These are phyloP conservation scores for Nanger granti DNA, from an alignment of 2,113 vertebrate genomes.

Conservation along the genomic window DNA sequence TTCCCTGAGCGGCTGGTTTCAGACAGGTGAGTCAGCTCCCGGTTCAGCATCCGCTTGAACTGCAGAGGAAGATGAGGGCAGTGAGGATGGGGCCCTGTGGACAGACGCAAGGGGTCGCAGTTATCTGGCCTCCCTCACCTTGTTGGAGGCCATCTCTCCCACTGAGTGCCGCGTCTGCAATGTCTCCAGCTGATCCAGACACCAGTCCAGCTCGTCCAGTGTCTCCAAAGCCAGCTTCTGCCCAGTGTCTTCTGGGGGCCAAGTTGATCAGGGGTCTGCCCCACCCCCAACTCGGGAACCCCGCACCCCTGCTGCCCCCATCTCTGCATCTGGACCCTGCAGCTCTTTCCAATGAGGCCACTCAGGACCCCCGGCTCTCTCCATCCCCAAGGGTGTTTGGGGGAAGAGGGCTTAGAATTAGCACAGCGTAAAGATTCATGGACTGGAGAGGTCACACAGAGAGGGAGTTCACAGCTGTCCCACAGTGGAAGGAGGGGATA, in stretches of 20 bases:
- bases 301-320: not conserved
- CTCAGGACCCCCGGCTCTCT: not conserved
- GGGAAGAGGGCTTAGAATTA: not conserved
- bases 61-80: not conserved
- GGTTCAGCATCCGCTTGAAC: slow-evolving; percentile 96
- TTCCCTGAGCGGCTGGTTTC: slow-evolving; percentile 94
- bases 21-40: slow-evolving; percentile 91
- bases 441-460: not conserved
- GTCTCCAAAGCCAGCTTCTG: slow-evolving; percentile 90
- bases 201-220: slow-evolving; percentile 96
- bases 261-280: slow-evolving; percentile 19
- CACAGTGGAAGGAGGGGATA: not conserved
- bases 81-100: not conserved
- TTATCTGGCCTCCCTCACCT: slow-evolving; percentile 62
- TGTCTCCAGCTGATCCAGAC: slow-evolving; percentile 94
- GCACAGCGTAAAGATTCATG: not conserved
- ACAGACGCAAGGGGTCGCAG: not conserved
- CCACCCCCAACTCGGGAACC: not conserved
- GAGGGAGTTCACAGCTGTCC: not conserved
- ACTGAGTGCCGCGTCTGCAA: slow-evolving; percentile 87
- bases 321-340: not conserved
- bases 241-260: slow-evolving; percentile 85
- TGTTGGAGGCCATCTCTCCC: slow-evolving; percentile 84
- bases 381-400: not conserved
- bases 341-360: not conserved